Evolutionary conservation across 2,113 vertebrate species (phyloP).

Genomic region (Jaculus jaculus): DNA sequence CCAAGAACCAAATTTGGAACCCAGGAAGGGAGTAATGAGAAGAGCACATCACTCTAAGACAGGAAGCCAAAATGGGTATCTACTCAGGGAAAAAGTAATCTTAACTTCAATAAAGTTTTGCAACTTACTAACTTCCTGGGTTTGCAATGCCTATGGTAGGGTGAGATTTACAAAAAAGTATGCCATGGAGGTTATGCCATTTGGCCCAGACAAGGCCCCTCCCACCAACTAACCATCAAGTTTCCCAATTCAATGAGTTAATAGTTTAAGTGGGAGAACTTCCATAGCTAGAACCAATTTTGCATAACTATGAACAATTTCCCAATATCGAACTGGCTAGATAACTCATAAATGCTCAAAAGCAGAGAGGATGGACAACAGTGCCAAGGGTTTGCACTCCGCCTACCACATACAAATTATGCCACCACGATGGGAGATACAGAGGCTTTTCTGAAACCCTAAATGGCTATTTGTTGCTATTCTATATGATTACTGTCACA

Average conservation of each 20-base stretch:
- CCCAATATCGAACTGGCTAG: neutral
- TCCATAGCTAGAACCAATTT: neutral
- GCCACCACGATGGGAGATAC: neutral
- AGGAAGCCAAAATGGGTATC: neutral
- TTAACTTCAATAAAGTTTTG: slow-evolving; percentile 25
- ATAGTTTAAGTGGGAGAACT: neutral
- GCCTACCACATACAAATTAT: neutral
- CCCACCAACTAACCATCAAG: neutral
- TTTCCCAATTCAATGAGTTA: neutral
- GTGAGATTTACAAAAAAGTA: neutral
- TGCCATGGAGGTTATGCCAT: neutral
- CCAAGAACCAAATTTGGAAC: neutral
- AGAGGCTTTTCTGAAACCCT: slow-evolving; percentile 7
- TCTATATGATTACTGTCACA: neutral
- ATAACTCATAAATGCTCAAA: neutral
- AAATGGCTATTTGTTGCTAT: neutral
- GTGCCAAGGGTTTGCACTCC: neutral
- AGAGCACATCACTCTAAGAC: neutral
- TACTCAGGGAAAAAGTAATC: neutral
- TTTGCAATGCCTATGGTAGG: neutral
- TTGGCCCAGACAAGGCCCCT: neutral
- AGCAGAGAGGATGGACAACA: neutral
- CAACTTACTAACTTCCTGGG: slow-evolving; percentile 2
- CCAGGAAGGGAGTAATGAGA: slow-evolving; percentile 41
- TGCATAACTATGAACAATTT: neutral